phyloP scores from a whole-genome alignment of 2,888 invertebrate species.

The Nyleta sp. region DNA sequence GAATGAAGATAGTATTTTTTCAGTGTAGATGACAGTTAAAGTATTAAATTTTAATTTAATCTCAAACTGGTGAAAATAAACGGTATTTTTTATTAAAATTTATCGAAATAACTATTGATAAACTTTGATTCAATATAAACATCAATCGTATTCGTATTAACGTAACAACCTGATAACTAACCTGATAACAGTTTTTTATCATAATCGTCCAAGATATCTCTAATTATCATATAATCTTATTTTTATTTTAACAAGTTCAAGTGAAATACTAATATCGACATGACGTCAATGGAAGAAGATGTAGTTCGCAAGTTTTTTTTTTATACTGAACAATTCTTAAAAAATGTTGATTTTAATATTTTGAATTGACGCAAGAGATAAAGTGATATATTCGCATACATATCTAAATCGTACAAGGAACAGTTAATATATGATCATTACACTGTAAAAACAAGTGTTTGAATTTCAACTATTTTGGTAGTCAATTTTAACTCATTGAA shows the following conservation, averaged over 20 bases:
- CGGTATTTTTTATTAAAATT: no score
- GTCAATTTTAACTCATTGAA: no score
- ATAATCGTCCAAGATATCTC: slow-evolving; percentile 8
- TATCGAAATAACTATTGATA: no score
- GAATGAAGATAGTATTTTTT: no score
- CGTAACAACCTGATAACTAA: background rate
- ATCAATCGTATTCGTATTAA: background rate
- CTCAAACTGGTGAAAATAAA: no score
- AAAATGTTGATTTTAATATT: background rate
- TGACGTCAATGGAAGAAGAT: slow-evolving; percentile 20
- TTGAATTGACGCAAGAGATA: background rate
- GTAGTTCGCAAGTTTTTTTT: background rate
- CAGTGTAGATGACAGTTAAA: no score
- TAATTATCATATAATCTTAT: slow-evolving; percentile 19
- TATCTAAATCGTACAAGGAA: no score
- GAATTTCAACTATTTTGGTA: no score
- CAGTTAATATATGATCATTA: no score
- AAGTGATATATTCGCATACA: no score
- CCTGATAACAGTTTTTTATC: background rate
- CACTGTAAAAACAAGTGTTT: no score
- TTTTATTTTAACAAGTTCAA: slow-evolving; percentile 26
- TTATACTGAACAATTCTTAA: background rate
- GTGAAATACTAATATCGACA: slow-evolving; percentile 7
- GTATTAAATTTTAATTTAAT: no score
- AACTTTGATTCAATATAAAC: background rate